Base-by-base conservation (phyloP, 1,140 invertebrate genomes). In the Sitodiplosis mosellana region DNA sequence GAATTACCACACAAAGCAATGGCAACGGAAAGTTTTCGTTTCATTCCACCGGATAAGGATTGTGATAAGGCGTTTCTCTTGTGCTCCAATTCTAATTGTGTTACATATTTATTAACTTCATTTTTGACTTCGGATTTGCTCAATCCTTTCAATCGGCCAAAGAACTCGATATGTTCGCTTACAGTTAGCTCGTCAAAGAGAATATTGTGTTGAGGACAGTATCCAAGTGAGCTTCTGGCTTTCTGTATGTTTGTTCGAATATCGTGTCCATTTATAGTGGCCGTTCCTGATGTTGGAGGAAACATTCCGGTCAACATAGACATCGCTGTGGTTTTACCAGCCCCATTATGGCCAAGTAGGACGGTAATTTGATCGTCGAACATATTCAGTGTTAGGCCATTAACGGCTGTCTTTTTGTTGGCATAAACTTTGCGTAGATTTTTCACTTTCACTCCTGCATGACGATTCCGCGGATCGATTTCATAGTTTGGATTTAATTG, bases 121-220 rank as follows among this genome's bases (percentile, higher is more conserved):
- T 58, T 50, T 2, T 41, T 61, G 19, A 65, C 59, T 64, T 60
- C 57, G 78, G 76, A 46, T 73, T 85, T 77, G 61, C 56, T 54
- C 56, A 63, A 53, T 40, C 76, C 89, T 78, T 75, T 74, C 56
- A 82, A 70, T 64, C 74, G 66, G 52, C 78, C 76, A 64, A 86
- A 92, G 62, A 91, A 90, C 52, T 78, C 67, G 8, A 94, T 67
- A 66, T 94, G 89, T 64, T 95, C 86, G 22, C 71, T 68, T 2
- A 93, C 87, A 14, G 83, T 92, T 21, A 94, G 67, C 52, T 83
- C 78, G 48, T 86, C 78, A 78, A 59, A 56, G 78, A 63, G 69
- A 52, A 93, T 80, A 62, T 94, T 87, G 60, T 92, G 86, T 62
- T 96, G 91, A 6, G 89, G 89, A 65, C 91, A 95, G 2, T 87